These are phyloP conservation scores for Calliphora vicina DNA, from an alignment of 1,140 invertebrate species.

Conservation along the genomic window DNA sequence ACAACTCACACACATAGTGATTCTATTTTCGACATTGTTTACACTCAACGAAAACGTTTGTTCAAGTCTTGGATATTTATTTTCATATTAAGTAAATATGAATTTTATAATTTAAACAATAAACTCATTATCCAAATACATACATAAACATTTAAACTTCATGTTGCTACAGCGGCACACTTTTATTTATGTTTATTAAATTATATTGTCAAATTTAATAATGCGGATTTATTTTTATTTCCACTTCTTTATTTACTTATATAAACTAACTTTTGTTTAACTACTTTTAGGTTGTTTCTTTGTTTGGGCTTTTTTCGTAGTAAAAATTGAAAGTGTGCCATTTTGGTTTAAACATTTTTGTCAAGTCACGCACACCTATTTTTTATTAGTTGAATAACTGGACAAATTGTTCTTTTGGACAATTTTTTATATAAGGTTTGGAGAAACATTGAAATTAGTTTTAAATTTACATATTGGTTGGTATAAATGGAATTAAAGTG, in stretches of 20 bases:
- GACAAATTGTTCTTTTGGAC: not conserved
- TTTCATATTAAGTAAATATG: too few species aligned
- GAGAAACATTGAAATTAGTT: too few species aligned
- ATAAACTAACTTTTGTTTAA: not conserved
- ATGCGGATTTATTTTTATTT: not conserved
- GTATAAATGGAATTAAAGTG: too few species aligned
- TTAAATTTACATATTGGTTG: too few species aligned
- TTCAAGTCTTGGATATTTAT: not conserved
- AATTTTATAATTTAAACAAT: too few species aligned
- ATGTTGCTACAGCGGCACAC: not conserved
- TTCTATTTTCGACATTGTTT: not conserved
- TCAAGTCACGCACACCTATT: not conserved
- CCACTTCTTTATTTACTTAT: not conserved
- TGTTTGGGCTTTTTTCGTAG: not conserved
- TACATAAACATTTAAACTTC: too few species aligned
- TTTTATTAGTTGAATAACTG: not conserved
- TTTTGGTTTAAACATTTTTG: not conserved
- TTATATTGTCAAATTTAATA: not conserved
- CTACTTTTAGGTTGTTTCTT: not conserved
- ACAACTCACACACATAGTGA: not conserved
- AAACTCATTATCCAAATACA: too few species aligned
- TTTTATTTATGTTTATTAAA: not conserved
- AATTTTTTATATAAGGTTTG: too few species aligned
- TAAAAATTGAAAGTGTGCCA: conserved; percentile 9
- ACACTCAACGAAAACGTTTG: not conserved